A percentile compares a stretch with the other conserved stretches of the same genome.
Evolutionary conservation across 1,140 invertebrate species (phyloP).

Genomic region (Batillaria attramentaria): DNA sequence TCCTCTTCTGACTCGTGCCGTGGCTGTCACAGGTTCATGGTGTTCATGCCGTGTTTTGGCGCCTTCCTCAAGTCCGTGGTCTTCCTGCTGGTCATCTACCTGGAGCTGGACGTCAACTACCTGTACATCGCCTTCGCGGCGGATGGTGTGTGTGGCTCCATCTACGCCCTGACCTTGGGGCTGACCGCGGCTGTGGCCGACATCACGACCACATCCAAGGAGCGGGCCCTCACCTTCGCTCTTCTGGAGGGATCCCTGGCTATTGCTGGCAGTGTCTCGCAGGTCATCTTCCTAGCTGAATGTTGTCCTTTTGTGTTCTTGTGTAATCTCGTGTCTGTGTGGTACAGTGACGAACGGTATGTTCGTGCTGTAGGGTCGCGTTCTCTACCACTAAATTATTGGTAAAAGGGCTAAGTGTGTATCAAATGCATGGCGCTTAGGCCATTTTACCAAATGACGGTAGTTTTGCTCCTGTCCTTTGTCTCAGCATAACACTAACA

Average conservation of each 20-base stretch:
- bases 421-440: no score
- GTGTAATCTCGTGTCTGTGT: no score
- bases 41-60: slow-evolving; percentile 9
- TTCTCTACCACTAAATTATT: no score
- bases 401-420: neutral
- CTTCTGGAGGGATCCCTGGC: slow-evolving; percentile 13
- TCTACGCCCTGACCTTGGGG: slow-evolving; percentile 16
- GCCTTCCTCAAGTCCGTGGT: slow-evolving; percentile 11
- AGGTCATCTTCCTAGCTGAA: slow-evolving; percentile 25
- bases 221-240: slow-evolving; percentile 22
- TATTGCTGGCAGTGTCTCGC: slow-evolving; percentile 25
- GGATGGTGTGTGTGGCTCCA: slow-evolving; percentile 35
- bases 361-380: no score
- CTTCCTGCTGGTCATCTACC: slow-evolving; percentile 4
- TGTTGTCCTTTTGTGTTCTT: slow-evolving; percentile 6
- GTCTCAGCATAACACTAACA: no score
- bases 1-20: no score
- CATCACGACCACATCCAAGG: slow-evolving; percentile 6
- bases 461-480: no score
- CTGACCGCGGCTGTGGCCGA: slow-evolving; percentile 33
- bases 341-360: no score
- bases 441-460: no score
- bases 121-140: slow-evolving; percentile 30
- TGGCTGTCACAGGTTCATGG: slow-evolving; percentile 14
- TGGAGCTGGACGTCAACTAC: slow-evolving; percentile 20